Conservation (phyloP, 2,797 vertebrate genomes). For the Halcyon smyrnensis region DNA sequence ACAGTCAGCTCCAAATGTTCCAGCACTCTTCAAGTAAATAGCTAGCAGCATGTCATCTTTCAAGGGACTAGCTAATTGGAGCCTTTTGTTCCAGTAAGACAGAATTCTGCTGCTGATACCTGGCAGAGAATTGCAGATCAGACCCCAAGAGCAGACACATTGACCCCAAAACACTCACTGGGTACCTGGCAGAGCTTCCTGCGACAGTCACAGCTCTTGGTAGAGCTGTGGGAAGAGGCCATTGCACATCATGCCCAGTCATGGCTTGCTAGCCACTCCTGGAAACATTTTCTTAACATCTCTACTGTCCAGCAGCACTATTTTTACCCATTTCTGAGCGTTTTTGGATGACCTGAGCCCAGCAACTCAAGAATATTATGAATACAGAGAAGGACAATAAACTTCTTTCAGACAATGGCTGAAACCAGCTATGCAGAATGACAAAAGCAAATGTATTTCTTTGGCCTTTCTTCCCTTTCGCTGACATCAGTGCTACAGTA, state of each 20-base stretch:
- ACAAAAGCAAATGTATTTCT: background rate
- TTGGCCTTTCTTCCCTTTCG: background rate
- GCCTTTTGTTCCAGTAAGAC: background rate
- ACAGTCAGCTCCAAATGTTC: background rate
- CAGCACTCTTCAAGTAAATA: background rate
- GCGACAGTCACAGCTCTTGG: background rate
- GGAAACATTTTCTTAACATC: background rate
- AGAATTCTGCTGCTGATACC: fast-evolving
- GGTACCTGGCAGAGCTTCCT: background rate
- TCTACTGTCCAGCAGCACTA: background rate
- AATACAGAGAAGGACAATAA: background rate
- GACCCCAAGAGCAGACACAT: fast-evolving
- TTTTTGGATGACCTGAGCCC: background rate
- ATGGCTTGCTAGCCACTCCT: background rate
- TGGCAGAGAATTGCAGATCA: background rate
- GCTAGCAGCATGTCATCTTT: background rate
- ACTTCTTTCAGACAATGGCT: background rate
- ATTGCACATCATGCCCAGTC: background rate
- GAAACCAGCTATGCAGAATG: background rate
- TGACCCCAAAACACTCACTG: background rate
- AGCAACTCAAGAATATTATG: background rate
- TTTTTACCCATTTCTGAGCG: background rate
- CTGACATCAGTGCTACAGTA: background rate
- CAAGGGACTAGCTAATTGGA: background rate
- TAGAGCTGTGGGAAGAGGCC: background rate